A percentile compares a stretch with the other conserved stretches of the same genome.
These are phyloP conservation scores for Ispidina lecontei DNA, from an alignment of 2,797 vertebrate genomes.

Conservation along the genomic window DNA sequence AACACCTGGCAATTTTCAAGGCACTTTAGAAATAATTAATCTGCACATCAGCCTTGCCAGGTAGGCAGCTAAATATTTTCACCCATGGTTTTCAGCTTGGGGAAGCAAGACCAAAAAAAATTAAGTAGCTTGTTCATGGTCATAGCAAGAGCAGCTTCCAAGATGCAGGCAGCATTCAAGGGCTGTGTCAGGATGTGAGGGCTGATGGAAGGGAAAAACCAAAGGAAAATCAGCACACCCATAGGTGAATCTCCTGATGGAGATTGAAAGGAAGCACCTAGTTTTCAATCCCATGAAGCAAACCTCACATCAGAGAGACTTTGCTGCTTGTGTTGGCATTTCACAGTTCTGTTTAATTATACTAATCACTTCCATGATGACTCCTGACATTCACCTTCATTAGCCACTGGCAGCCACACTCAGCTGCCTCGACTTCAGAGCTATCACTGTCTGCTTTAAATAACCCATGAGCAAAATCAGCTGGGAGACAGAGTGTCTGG, in stretches of 20 bases:
- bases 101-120: neutral
- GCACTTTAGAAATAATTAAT: constrained; percentile 58
- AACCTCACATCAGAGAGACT: neutral
- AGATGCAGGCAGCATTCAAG: accelerated
- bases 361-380: constrained; percentile 16
- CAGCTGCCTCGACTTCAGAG: constrained; percentile 24
- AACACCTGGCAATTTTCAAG: constrained; percentile 2
- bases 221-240: neutral
- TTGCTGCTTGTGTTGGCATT: neutral
- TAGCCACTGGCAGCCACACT: constrained; percentile 10
- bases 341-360: constrained; percentile 20
- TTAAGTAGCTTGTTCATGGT: neutral
- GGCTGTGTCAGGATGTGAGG: accelerated
- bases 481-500: constrained; percentile 52
- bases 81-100: neutral
- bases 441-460: constrained; percentile 59
- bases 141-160: neutral
- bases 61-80: constrained; percentile 13
- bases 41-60: neutral
- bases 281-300: neutral
- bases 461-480: constrained; percentile 52
- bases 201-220: neutral
- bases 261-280: neutral
- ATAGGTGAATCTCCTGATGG: neutral
- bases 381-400: constrained; percentile 56